These are phyloP conservation scores for Stenodema calcarata DNA, from an alignment of 2,888 invertebrate species.

Conservation along the genomic window DNA sequence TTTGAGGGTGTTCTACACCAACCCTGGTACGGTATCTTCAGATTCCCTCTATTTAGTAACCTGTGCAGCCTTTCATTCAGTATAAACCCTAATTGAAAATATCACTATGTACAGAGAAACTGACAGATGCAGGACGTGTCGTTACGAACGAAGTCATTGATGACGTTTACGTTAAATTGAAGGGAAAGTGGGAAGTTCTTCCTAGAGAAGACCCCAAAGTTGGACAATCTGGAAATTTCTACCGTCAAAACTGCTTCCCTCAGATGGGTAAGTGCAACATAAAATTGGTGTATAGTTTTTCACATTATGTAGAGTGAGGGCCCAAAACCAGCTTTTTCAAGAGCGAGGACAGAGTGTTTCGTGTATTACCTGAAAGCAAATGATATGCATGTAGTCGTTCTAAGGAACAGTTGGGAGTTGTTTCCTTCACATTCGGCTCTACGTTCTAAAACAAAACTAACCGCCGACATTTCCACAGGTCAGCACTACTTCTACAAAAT, in stretches of 20 bases:
- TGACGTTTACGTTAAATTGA: conserved; percentile 45
- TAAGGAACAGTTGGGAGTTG: too few species aligned
- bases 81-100: too few species aligned
- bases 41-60: too few species aligned
- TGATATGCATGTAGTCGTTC: too few species aligned
- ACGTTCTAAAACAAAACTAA: too few species aligned
- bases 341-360: too few species aligned
- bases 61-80: too few species aligned
- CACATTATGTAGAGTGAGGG: too few species aligned
- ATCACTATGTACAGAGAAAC: conserved; percentile 27
- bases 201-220: conserved; percentile 49
- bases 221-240: conserved; percentile 40
- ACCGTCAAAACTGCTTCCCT: conserved; percentile 53
- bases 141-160: conserved; percentile 44
- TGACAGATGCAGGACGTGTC: conserved; percentile 44
- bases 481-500: conserved; percentile 57
- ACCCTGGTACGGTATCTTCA: conserved; percentile 20
- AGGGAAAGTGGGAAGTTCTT: conserved; percentile 36
- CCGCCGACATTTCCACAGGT: conserved; percentile 49
- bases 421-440: too few species aligned
- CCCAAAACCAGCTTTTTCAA: too few species aligned
- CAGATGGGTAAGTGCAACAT: conserved; percentile 51
- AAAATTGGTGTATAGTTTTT: too few species aligned
- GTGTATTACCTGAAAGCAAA: too few species aligned
- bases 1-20: conserved; percentile 47